Evolutionary conservation across 2,113 vertebrate species (phyloP).

Genomic region (Anser brachyrhynchus): DNA sequence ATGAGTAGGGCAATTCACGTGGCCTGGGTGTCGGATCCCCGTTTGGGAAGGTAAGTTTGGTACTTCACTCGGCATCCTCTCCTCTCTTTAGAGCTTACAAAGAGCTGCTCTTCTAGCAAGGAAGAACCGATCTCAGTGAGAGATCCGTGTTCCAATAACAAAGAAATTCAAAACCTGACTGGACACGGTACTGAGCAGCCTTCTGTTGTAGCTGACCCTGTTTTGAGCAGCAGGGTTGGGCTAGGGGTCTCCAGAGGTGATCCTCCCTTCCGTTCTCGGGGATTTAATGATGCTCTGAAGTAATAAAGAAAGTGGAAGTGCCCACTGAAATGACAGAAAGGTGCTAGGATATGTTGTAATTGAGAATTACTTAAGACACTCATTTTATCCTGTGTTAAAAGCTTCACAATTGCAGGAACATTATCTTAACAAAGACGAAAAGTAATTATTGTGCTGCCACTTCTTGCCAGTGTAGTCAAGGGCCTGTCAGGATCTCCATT

Average conservation of each 20-base stretch:
- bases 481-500: constrained; percentile 11
- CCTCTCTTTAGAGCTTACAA: background rate
- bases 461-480: background rate
- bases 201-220: background rate
- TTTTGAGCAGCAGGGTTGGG: background rate
- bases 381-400: background rate
- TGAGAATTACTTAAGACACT: background rate
- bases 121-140: background rate
- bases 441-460: background rate
- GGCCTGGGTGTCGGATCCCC: background rate
- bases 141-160: background rate
- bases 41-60: background rate
- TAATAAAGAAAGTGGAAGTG: background rate
- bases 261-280: background rate
- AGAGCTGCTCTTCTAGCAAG: background rate
- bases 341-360: background rate
- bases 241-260: background rate
- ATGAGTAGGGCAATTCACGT: fast-evolving
- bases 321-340: background rate
- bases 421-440: constrained; percentile 6
- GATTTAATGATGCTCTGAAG: background rate
- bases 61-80: background rate
- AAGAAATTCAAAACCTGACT: background rate
- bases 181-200: fast-evolving
- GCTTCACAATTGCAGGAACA: background rate